phyloP scores from a whole-genome alignment of 2,888 invertebrate genomes.

The Xylota segnis region DNA sequence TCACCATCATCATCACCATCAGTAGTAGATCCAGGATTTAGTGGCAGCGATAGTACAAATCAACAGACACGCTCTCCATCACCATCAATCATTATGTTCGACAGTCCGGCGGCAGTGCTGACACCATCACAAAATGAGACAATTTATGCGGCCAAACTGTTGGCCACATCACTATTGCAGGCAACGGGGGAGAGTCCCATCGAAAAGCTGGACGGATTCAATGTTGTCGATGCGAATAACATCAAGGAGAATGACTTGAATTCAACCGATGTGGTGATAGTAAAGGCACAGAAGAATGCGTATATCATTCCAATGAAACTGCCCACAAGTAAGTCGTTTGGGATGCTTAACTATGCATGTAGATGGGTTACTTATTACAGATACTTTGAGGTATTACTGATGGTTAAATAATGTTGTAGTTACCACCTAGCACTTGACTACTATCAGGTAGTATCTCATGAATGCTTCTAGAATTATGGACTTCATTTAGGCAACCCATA shows the following conservation, averaged over 20 bases:
- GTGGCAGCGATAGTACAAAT: conserved; percentile 9
- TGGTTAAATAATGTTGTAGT: no score
- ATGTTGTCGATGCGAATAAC: conserved; percentile 35
- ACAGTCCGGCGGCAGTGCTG: conserved; percentile 67
- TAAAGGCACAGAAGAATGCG: conserved; percentile 78
- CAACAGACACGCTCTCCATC: conserved; percentile 15
- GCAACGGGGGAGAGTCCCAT: conserved; percentile 66
- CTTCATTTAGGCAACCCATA: no score
- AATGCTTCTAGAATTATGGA: no score
- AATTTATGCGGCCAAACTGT: conserved; percentile 77
- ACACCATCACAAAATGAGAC: conserved; percentile 76
- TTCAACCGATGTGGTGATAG: conserved; percentile 77
- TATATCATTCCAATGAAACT: conserved; percentile 78
- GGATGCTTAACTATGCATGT: not conserved
- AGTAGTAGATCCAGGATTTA: not conserved
- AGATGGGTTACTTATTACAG: not conserved
- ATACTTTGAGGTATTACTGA: no score
- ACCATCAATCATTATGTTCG: conserved; percentile 71
- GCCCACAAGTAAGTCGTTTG: conserved; percentile 56
- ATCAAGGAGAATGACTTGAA: conserved; percentile 60
- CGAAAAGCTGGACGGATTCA: conserved; percentile 53
- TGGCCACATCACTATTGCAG: conserved; percentile 77
- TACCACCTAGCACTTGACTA: no score
- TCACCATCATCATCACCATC: conserved; percentile 8
- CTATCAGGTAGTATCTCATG: no score